Evolutionary conservation across 2,888 invertebrate species (phyloP), one percentile per base, ranked within the genome.

Genomic region (Pristionchus entomophagus): DNA sequence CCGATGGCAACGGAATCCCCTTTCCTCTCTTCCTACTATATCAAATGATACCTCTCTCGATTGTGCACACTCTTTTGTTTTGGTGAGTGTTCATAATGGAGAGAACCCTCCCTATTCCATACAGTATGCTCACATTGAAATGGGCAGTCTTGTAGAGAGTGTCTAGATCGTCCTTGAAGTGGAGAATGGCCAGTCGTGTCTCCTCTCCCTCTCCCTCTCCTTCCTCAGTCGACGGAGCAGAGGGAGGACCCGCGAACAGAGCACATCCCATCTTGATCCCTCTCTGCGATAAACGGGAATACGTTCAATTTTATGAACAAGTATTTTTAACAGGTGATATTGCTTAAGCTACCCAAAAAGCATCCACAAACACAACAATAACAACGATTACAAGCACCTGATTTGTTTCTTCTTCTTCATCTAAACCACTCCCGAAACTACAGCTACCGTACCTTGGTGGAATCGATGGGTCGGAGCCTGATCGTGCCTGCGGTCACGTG

Each of bases 401-500:
- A n/a, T n/a, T n/a, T n/a, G n/a, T n/a, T n/a, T n/a, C n/a, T n/a
- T n/a, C n/a, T n/a, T n/a, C n/a, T n/a, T n/a, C n/a, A n/a, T n/a
- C n/a, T n/a, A n/a, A n/a, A n/a, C n/a, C n/a, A n/a, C n/a, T n/a
- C n/a, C n/a, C n/a, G n/a, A n/a, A n/a, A n/a, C n/a, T n/a, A n/a
- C n/a, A n/a, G n/a, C n/a, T n/a, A 62, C 62, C 62, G 41, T 69
- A 69, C 69, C 38, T 69, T 69, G 38, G 69, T 38, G 4, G 38
- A 38, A 32, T 69, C 69, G 41, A 41, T 69, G 35, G 69, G 69
- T n/a, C n/a, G 38, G 29, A 69, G 69, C 6, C 69, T 29, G 41
- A 69, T 69, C 69, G 69, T 69, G 35, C 69, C 69, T 69, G 69
- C 38, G 8, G 38, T 38, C 22, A 69, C 69, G 69, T 69, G 69